These are phyloP conservation scores for Danaus chrysippus DNA, from an alignment of 2,888 invertebrate species.

Conservation along the genomic window DNA sequence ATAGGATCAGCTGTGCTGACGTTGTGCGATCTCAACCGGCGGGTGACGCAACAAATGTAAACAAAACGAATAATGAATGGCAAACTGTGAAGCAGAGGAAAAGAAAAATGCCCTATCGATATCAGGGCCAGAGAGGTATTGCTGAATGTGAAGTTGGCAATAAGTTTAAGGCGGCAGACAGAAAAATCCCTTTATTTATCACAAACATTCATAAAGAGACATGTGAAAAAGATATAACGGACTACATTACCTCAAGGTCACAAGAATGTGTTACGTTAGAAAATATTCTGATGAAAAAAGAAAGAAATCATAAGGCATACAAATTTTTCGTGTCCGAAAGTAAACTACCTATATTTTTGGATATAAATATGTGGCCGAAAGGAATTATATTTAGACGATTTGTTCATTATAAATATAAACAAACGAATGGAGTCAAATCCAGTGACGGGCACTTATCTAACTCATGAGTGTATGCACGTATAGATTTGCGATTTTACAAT, in stretches of 20 bases:
- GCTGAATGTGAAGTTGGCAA: not conserved
- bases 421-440: not conserved
- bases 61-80: slow-evolving; percentile 9
- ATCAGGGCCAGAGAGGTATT: too few species aligned
- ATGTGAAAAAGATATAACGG: slow-evolving; percentile 27
- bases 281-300: slow-evolving; percentile 18
- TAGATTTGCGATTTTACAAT: not conserved
- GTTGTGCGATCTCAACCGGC: slow-evolving; percentile 5
- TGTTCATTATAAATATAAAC: slow-evolving; percentile 26
- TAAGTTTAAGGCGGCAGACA: slow-evolving; percentile 32
- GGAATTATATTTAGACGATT: slow-evolving; percentile 35
- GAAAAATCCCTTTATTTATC: slow-evolving; percentile 33
- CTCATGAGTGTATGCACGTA: not conserved
- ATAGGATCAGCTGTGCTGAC: slow-evolving; percentile 10
- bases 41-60: too few species aligned
- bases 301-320: slow-evolving; percentile 29
- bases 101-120: slow-evolving; percentile 8
- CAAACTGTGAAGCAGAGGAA: slow-evolving; percentile 8
- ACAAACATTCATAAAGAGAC: slow-evolving; percentile 33
- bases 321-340: slow-evolving; percentile 33
- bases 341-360: slow-evolving; percentile 30
- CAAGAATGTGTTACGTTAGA: slow-evolving; percentile 26
- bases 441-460: too few species aligned
- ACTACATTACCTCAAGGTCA: slow-evolving; percentile 29
- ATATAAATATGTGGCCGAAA: slow-evolving; percentile 33